Base-by-base conservation (phyloP, 1,140 invertebrate species). In the Trichonephila clavipes region DNA sequence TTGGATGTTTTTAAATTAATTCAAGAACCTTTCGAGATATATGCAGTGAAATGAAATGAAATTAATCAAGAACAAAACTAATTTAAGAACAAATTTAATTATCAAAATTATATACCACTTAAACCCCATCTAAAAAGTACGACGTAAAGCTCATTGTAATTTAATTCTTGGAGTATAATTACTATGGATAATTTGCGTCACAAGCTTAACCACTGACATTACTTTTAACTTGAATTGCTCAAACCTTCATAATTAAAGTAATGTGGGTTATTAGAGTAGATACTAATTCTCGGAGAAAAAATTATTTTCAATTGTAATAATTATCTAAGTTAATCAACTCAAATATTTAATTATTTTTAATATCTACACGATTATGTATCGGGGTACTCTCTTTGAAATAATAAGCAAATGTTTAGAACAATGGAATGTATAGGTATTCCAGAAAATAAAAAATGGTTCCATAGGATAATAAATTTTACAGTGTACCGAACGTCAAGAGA, bases 401-500 rank as follows among this genome's bases (percentile, higher is more conserved):
- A 62, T 64, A 40, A 66, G 62, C 14, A 28, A 77, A 34, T 77
- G 69, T 40, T 77, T 16, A 88, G 86, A 58, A 88, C 62, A 40
- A 62, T 34, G n/a, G 18, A 88, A 66, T 66, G 86, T 40, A 58
- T 34, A 58, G 21, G 61, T 88, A 58, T 28, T 58, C 10, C 14
- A 82, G 44, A 8, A 24, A 89, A 8, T 28, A 81, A 90, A 90
- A 90, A 90, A 90, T n/a, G 24, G 44, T 77, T 90, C 44, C 12
- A 69, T 14, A 82, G 66, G 69, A 82, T 82, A 82, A 90, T 90
- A 90, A 90, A 90, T 90, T 90, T 82, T 82, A 18, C 88, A 85
- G 21, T 77, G 28, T 40, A 34, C 69, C 69, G 40, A 77, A 72
- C 64, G 88, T 77, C 88, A 92, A 51, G 59, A 83, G 81, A 85